Evolutionary conservation across 1,140 invertebrate genomes (phyloP).

Genomic region (Tetranychus urticae): DNA sequence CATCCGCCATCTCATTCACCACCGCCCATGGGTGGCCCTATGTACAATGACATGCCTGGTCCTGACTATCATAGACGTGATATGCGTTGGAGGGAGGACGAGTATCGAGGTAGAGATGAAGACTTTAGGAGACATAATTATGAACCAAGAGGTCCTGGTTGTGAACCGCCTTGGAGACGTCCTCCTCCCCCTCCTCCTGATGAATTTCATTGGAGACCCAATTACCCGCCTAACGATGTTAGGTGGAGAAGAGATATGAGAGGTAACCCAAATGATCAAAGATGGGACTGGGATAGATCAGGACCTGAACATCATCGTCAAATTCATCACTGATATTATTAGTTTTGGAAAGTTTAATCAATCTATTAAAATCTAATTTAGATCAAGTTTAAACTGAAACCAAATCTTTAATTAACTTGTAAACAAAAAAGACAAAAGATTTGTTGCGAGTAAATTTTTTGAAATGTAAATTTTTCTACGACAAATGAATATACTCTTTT

Average conservation of each 20-base stretch:
- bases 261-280: background rate
- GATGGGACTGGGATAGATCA: background rate
- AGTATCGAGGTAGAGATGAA: background rate
- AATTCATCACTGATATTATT: background rate
- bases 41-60: background rate
- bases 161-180: background rate
- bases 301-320: background rate
- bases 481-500: no score
- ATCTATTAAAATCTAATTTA: background rate
- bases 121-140: background rate
- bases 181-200: background rate
- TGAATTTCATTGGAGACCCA: background rate
- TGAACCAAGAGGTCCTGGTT: background rate
- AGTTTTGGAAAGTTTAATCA: background rate
- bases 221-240: background rate
- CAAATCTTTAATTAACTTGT: no score
- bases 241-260: background rate
- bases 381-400: slow-evolving; percentile 6
- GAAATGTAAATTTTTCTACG: no score
- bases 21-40: background rate
- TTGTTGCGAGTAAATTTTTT: no score
- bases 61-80: background rate
- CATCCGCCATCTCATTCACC: background rate
- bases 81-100: background rate
- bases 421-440: no score